phyloP scores from a whole-genome alignment of 2,888 invertebrate genomes.

The Thymelicus lineola region DNA sequence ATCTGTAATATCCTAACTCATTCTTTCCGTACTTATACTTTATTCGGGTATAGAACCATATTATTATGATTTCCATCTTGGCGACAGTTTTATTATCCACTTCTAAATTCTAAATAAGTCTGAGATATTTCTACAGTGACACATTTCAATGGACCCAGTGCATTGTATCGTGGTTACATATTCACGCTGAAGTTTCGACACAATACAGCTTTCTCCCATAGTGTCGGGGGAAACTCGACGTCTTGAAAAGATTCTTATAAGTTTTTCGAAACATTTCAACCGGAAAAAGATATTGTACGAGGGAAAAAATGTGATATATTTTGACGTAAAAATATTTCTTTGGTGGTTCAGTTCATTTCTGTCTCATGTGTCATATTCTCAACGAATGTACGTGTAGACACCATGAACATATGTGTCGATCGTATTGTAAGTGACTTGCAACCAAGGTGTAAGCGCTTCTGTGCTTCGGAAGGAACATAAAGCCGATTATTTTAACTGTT shows the following conservation, averaged over 20 bases:
- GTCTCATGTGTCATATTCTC: too few species aligned
- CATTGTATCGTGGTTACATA: conserved; percentile 8
- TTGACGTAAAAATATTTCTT: neutral
- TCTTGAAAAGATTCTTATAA: conserved; percentile 7
- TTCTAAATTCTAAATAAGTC: neutral
- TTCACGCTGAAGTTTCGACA: conserved; percentile 9
- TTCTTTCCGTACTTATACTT: too few species aligned
- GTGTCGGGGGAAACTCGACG: neutral
- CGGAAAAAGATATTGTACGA: neutral
- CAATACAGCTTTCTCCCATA: neutral
- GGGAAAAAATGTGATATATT: neutral
- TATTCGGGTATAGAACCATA: neutral
- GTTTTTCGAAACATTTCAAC: conserved; percentile 4
- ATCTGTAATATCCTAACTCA: too few species aligned
- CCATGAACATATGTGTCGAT: too few species aligned
- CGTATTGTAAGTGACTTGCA: too few species aligned
- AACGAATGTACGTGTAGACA: too few species aligned
- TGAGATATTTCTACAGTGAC: neutral
- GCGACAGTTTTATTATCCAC: neutral
- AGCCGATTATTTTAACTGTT: too few species aligned
- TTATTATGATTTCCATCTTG: neutral
- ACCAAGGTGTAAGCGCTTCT: too few species aligned
- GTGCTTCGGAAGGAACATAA: too few species aligned
- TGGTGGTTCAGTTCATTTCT: too few species aligned
- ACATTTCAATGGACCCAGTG: neutral